Base-by-base conservation (phyloP, 2,797 vertebrate species). In the Selene dorsalis region DNA sequence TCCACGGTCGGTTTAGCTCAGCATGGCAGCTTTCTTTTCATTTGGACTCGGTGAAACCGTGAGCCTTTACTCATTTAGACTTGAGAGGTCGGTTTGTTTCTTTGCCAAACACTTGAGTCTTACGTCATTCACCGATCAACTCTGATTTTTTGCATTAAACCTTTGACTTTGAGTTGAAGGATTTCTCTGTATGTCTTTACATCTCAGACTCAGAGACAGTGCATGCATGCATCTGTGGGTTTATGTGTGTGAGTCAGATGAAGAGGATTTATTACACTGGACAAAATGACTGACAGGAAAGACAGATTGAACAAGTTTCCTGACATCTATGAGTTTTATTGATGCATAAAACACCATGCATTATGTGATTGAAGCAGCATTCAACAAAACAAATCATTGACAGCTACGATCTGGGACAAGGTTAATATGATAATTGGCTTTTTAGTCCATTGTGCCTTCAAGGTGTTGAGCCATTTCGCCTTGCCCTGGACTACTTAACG, bases 61-160 rank as follows among this genome's bases (percentile, higher is more conserved):
- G 45, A 86, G 82, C 82, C 61, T 90, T 82, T 50, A 77, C 64
- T 85, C 73, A 64, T 69, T 83, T 72, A 43, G 38, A 78, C 61
- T 47, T 56, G 20, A 79, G 53, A 41, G n/a, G 18, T 74, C 41
- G 2, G 12, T 81, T 79, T 82, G 64, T 80, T 87, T 84, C 59
- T 87, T 90, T 88, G 90, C 90, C 91, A 93, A 93, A 92, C 82
- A 84, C 84, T 74, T 60, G 28, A 78, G 84, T 91, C 88, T 88
- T 87, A 83, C 20, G 1, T 80, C 53, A 45, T 66, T 74, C 30
- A 64, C 16, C 0, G 3, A 61, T 69, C 28, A 6, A 45, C 35
- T 74, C 62, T 20, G 12, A 30, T 58, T 69, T 82, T 82, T 75
- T 69, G 47, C 41, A 3, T 80, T 57, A 28, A 52, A 63, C 70